These are phyloP conservation scores for Euura lappo DNA, from an alignment of 1,140 invertebrate species.

Conservation along the genomic window DNA sequence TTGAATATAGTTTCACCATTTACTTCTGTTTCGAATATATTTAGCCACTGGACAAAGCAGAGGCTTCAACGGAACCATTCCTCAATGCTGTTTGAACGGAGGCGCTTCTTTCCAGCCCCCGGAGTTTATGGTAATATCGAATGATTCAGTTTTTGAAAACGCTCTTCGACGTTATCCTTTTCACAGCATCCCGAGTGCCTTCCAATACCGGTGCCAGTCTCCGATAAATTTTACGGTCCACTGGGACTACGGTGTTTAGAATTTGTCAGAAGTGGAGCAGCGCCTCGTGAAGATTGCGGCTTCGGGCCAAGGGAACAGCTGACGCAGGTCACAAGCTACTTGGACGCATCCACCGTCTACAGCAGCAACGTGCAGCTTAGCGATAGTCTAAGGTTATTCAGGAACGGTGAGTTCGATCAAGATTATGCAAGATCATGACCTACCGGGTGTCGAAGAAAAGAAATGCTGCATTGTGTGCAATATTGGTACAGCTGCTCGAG, in stretches of 20 bases:
- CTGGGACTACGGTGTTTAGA: slow-evolving; percentile 77
- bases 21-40: slow-evolving; percentile 17
- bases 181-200: slow-evolving; percentile 81
- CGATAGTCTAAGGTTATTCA: slow-evolving; percentile 74
- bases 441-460: too few relatives aligned
- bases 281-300: slow-evolving; percentile 72
- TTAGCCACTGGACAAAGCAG: slow-evolving; percentile 60
- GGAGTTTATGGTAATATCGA: slow-evolving; percentile 65
- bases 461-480: too few relatives aligned
- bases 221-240: slow-evolving; percentile 75
- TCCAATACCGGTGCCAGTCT: slow-evolving; percentile 74
- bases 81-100: slow-evolving; percentile 76
- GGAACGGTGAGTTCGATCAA: slow-evolving; percentile 63
- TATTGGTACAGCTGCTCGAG: too few relatives aligned
- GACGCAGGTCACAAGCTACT: slow-evolving; percentile 84
- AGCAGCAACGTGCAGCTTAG: slow-evolving; percentile 82
- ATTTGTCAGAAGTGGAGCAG: slow-evolving; percentile 75
- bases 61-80: slow-evolving; percentile 81
- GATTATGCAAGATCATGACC: not conserved
- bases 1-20: not conserved
- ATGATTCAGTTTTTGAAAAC: not conserved
- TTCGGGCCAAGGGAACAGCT: slow-evolving; percentile 77
- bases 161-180: not conserved
- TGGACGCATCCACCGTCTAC: slow-evolving; percentile 93
- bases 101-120: slow-evolving; percentile 66